A percentile compares a stretch with the other conserved stretches of the same genome.
phyloP scores from a whole-genome alignment of 2,888 invertebrate species.

The Spatulosminthurus flaviceps region DNA sequence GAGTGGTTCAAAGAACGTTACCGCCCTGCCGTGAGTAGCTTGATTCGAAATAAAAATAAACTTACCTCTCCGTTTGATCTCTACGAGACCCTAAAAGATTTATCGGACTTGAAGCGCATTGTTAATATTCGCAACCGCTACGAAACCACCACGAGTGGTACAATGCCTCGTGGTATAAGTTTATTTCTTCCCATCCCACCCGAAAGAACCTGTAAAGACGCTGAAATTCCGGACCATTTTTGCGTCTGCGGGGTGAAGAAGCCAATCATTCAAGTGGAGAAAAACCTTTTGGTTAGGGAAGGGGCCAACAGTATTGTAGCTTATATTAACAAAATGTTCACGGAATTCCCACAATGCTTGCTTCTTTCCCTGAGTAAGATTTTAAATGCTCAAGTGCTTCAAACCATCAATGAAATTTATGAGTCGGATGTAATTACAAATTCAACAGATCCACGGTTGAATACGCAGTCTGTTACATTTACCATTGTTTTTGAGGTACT shows the following conservation, averaged over 20 bases:
- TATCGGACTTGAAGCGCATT: constrained; percentile 41
- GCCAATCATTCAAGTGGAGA: constrained; percentile 68
- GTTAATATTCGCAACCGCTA: constrained; percentile 64
- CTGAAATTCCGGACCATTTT: constrained; percentile 84
- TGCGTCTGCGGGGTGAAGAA: constrained; percentile 83
- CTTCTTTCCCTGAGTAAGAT: constrained; percentile 73
- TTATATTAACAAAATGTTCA: constrained; percentile 74
- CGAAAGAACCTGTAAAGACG: constrained; percentile 78
- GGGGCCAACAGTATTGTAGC: constrained; percentile 72
- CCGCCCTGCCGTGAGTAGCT: constrained; percentile 72
- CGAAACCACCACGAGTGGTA: constrained; percentile 69
- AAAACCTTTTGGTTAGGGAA: constrained; percentile 64
- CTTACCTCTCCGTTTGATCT: constrained; percentile 86
- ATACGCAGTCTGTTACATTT: constrained; percentile 3
- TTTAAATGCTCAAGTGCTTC: constrained; percentile 71
- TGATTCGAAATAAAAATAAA: constrained; percentile 65
- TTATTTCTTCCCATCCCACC: constrained; percentile 78
- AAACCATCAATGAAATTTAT: background rate
- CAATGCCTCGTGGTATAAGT: constrained; percentile 74
- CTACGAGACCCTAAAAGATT: no score
- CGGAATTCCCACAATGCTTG: constrained; percentile 72
- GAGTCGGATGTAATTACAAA: background rate
- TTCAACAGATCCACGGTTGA: constrained; percentile 7
- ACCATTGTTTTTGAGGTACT: background rate
- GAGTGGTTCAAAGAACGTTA: constrained; percentile 75